Conservation (phyloP, 2,797 vertebrate genomes). For the Hippoglossus hippoglossus region DNA sequence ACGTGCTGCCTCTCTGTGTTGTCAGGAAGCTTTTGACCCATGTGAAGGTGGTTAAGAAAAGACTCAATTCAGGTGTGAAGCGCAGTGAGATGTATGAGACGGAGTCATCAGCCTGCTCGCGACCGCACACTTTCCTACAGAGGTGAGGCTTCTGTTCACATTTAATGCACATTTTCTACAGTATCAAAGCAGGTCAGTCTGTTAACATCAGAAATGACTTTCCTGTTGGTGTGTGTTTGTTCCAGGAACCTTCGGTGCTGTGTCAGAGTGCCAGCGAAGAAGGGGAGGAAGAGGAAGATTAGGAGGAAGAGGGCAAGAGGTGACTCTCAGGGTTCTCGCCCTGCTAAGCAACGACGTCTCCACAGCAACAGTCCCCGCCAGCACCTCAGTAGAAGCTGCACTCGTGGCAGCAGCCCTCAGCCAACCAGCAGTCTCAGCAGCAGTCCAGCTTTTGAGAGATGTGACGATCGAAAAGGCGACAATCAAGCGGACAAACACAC, state of each 20-base stretch:
- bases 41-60: constrained; percentile 9
- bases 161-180: neutral
- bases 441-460: neutral
- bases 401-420: neutral
- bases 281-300: constrained; percentile 40
- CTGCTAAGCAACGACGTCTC: constrained; percentile 56
- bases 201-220: neutral
- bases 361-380: neutral
- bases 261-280: constrained; percentile 5
- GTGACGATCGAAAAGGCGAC: neutral
- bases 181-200: neutral
- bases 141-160: constrained; percentile 51
- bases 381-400: accelerated
- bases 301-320: constrained; percentile 50
- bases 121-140: constrained; percentile 63
- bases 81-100: neutral
- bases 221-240: neutral
- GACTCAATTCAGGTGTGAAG: neutral
- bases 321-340: neutral
- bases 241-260: constrained; percentile 64
- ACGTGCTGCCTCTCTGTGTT: neutral
- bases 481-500: neutral
- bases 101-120: constrained; percentile 43
- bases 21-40: constrained; percentile 50
- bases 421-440: neutral